phyloP scores from a whole-genome alignment of 2,797 vertebrate genomes.

The Argentina silus region DNA sequence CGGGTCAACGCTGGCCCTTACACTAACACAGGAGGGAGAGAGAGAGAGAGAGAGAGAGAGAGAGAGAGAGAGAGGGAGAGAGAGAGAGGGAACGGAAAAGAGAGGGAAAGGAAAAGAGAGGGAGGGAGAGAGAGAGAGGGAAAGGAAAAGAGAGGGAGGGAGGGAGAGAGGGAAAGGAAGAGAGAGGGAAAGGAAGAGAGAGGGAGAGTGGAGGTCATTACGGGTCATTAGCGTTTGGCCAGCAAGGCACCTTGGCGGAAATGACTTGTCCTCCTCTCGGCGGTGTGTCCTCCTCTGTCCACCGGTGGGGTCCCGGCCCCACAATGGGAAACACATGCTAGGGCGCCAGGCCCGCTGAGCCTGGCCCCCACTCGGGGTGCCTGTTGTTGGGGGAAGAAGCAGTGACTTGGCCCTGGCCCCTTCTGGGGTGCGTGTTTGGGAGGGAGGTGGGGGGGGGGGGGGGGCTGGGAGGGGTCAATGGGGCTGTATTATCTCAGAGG shows the following conservation, averaged over 20 bases:
- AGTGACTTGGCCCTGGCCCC: neutral
- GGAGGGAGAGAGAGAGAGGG: neutral
- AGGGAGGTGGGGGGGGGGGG: neutral
- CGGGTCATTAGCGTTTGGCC: conserved; percentile 22
- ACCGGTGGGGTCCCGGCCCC: neutral
- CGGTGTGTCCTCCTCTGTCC: neutral
- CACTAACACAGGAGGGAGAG: neutral
- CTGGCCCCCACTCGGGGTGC: conserved; percentile 2
- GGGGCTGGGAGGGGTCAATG: neutral
- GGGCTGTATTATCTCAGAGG: neutral
- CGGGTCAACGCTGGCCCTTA: neutral
- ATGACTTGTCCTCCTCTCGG: conserved; percentile 5
- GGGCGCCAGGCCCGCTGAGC: conserved; percentile 2
- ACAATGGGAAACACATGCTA: conserved; percentile 28
- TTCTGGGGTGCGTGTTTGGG: neutral
- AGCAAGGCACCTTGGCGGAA: conserved; percentile 17
- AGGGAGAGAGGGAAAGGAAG: neutral
- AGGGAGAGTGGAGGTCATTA: conserved; percentile 29
- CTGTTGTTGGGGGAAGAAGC: neutral
- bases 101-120: neutral
- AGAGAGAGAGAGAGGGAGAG: neutral
- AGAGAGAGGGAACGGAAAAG: neutral
- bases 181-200: neutral
- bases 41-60: neutral
- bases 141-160: neutral